Evolutionary conservation across 2,797 vertebrate species (phyloP), one percentile per base, ranked within the genome.

Genomic region (Lindbergichthys nudifrons): DNA sequence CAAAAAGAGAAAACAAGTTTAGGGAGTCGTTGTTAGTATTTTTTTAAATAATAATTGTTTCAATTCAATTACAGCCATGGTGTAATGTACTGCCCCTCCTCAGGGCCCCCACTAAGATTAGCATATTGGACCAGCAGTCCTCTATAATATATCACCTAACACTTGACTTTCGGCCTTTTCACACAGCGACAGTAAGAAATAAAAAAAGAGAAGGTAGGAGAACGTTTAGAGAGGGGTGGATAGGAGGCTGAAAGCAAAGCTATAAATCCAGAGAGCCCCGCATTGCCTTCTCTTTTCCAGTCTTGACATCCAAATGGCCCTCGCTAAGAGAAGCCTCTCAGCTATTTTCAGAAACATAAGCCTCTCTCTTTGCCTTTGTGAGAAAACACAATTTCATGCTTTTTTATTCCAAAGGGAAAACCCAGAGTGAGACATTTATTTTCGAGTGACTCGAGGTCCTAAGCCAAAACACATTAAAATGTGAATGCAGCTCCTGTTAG

Each of bases 271-370:
- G 60, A 48, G 77, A 80, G 64, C 48, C 52, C 66, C 60, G 51
- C 64, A 32, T 69, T 79, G 70, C 80, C 63, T 83, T 84, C 82
- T 90, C 74, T 88, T 65, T 73, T 19, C 70, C 65, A 43, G 54
- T 75, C 71, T 82, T 82, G 83, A 87, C 86, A 84, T 80, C 74
- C 39, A 10, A 87, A 83, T 30, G 73, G 70, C 73, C 78, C 78
- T 88, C 39, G 21, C 86, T 80, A 85, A 86, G 81, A 86, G 84
- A 82, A 54, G 69, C 65, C 67, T 82, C 73, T 63, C 19, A 61
- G 81, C 85, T 92, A 88, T 92, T 93, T 92, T 88, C 86, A 92
- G 89, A 89, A 72, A 83, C 73, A 42, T 90, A 88, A 91, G 76
- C 82, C 75, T 72, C 72, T 80, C 51, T 70, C 53, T 83, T 42